Conservation (phyloP, 2,113 vertebrate genomes). For the Sinocyclocheilus grahami region DNA sequence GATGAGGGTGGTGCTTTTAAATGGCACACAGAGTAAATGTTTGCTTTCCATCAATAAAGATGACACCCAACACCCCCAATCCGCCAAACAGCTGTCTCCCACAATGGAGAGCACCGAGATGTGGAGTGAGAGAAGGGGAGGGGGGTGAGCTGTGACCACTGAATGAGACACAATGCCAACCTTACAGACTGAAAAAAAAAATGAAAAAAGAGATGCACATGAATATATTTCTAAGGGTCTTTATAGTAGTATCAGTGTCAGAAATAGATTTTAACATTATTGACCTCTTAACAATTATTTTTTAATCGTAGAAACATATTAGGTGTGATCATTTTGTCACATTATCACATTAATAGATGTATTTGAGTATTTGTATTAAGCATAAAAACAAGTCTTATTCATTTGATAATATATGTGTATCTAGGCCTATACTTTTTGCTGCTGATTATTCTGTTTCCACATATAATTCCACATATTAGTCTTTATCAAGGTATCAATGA, state of each 20-base stretch:
- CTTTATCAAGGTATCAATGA: neutral
- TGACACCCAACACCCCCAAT: slow-evolving; percentile 56
- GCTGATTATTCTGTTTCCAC: neutral
- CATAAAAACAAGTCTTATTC: neutral
- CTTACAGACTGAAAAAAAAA: neutral
- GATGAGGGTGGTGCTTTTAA: slow-evolving; percentile 49
- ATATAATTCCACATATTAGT: neutral
- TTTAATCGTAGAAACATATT: neutral
- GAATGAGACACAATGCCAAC: slow-evolving; percentile 32
- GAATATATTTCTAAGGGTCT: neutral
- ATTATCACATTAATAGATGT: neutral
- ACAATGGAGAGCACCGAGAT: slow-evolving; percentile 28
- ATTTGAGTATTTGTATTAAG: neutral
- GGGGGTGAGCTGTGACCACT: neutral
- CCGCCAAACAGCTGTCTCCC: slow-evolving; percentile 55
- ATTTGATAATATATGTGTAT: neutral
- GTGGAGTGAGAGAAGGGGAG: slow-evolving; percentile 32
- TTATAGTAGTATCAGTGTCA: neutral
- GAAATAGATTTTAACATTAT: neutral
- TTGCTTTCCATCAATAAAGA: slow-evolving; percentile 60
- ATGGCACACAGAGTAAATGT: slow-evolving; percentile 59
- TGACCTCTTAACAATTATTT: neutral
- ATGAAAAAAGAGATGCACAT: neutral
- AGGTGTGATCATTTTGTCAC: neutral
- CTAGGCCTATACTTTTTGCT: neutral